Conservation (phyloP, 2,888 invertebrate species). For the Drosophila planitibia region DNA sequence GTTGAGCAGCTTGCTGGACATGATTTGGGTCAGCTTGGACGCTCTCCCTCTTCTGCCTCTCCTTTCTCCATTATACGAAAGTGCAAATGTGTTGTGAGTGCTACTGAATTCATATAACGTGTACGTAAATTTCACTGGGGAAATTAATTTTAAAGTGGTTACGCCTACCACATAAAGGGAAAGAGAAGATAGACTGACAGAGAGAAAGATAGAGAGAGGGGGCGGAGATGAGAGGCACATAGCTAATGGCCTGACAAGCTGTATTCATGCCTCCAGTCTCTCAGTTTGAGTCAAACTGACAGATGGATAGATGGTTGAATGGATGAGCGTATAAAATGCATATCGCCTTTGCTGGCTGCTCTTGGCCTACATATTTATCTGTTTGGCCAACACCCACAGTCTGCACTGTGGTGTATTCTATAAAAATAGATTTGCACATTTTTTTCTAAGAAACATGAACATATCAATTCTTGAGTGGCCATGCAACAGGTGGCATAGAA, state of each 20-base stretch:
- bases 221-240: not conserved
- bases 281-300: constrained; percentile 51
- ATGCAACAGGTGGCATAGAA: not conserved
- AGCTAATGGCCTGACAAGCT: constrained; percentile 71
- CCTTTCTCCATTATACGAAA: constrained; percentile 4
- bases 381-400: constrained; percentile 45
- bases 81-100: not conserved
- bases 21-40: constrained; percentile 63
- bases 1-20: constrained; percentile 39
- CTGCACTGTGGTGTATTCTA: constrained; percentile 34
- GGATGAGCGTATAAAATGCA: constrained; percentile 36
- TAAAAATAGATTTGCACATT: not conserved
- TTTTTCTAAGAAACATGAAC: not conserved
- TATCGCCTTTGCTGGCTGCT: constrained; percentile 52
- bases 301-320: constrained; percentile 18
- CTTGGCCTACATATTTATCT: constrained; percentile 77
- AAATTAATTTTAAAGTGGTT: constrained; percentile 79
- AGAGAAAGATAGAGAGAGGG: not conserved
- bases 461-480: not conserved
- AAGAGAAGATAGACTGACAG: not conserved
- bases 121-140: constrained; percentile 79
- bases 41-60: not conserved
- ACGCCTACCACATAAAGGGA: constrained; percentile 26
- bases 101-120: constrained; percentile 45
- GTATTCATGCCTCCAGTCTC: constrained; percentile 52